Evolutionary conservation across 2,797 vertebrate genomes (phyloP).

Genomic region (Nannoperca australis): DNA sequence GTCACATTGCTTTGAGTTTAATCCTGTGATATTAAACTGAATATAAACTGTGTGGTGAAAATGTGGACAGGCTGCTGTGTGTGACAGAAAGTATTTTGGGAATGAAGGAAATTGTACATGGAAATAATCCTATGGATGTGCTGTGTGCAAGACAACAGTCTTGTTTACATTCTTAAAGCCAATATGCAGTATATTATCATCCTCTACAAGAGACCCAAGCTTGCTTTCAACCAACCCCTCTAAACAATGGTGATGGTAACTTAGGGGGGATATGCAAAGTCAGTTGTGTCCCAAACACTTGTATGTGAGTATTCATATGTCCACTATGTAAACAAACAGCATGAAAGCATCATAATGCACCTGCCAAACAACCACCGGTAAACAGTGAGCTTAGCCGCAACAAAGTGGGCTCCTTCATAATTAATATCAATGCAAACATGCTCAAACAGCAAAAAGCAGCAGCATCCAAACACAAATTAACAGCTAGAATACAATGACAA

Average conservation of each 20-base stretch:
- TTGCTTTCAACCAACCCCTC: background rate
- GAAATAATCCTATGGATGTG: background rate
- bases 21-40: constrained; percentile 9
- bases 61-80: constrained; percentile 7
- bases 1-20: constrained; percentile 2
- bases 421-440: constrained; percentile 55
- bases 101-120: background rate
- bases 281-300: constrained; percentile 3
- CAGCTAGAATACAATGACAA: constrained; percentile 32
- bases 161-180: constrained; percentile 7
- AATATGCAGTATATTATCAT: constrained; percentile 1
- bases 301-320: constrained; percentile 23
- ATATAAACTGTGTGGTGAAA: constrained; percentile 18
- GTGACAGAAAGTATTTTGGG: constrained; percentile 3
- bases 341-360: constrained; percentile 40
- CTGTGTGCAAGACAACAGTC: background rate
- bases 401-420: constrained; percentile 31
- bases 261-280: constrained; percentile 15
- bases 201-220: background rate
- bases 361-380: constrained; percentile 45
- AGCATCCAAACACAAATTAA: constrained; percentile 30
- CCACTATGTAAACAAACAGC: constrained; percentile 36
- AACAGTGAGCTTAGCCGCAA: constrained; percentile 38
- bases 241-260: constrained; percentile 5
- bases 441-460: constrained; percentile 35